A percentile compares a stretch with the other conserved stretches of the same genome.
phyloP scores from a whole-genome alignment of 2,888 invertebrate species.

The Xanthorhoe spadicearia region DNA sequence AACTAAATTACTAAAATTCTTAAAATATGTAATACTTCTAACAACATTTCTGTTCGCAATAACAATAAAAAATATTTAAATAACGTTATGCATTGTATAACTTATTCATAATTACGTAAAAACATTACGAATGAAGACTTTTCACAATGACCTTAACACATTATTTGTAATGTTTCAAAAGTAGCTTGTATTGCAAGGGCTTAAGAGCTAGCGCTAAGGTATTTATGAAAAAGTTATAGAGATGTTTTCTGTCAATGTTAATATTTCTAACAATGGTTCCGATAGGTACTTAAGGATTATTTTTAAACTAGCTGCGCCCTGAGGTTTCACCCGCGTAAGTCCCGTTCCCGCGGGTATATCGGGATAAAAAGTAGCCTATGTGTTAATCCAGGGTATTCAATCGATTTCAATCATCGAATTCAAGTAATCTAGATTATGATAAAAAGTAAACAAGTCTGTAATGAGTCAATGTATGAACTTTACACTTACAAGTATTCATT shows the following conservation, averaged over 20 bases:
- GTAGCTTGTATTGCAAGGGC: constrained; percentile 21
- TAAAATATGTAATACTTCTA: not conserved
- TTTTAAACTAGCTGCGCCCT: too few relatives aligned
- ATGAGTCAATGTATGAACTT: constrained; percentile 14
- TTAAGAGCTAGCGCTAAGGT: constrained; percentile 20
- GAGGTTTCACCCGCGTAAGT: too few relatives aligned
- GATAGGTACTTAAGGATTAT: too few relatives aligned
- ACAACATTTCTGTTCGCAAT: constrained; percentile 9
- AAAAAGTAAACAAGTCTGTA: not conserved
- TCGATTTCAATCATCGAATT: too few relatives aligned
- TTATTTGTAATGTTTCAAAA: constrained; percentile 16
- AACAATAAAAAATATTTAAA: constrained; percentile 26
- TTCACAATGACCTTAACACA: constrained; percentile 25
- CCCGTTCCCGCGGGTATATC: too few relatives aligned
- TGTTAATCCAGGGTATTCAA: not conserved
- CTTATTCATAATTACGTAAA: constrained; percentile 29
- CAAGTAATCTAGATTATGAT: too few relatives aligned
- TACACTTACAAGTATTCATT: constrained; percentile 9
- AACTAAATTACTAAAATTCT: too few relatives aligned
- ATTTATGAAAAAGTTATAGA: constrained; percentile 14
- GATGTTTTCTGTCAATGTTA: constrained; percentile 14
- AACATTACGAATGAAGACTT: constrained; percentile 18
- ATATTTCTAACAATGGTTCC: constrained; percentile 23
- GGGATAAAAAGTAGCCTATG: too few relatives aligned
- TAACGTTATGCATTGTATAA: constrained; percentile 23